Evolutionary conservation across 2,113 vertebrate genomes (phyloP).

Genomic region (Grammomys surdaster): DNA sequence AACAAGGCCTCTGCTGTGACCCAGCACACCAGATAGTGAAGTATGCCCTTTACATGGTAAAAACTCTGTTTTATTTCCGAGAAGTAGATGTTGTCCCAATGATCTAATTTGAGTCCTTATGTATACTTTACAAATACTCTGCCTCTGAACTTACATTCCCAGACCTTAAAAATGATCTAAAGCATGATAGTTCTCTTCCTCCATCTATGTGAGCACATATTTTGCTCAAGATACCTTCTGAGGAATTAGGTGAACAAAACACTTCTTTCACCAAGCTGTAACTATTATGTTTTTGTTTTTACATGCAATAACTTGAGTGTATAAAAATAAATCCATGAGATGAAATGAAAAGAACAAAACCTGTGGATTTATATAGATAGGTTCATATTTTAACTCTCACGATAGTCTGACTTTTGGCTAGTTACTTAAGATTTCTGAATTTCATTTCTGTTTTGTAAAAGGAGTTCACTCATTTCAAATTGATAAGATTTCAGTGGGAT

Average conservation of each 20-base stretch:
- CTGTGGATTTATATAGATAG: background rate
- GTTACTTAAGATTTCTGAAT: constrained; percentile 45
- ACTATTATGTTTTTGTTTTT: constrained; percentile 24
- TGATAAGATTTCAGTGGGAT: background rate
- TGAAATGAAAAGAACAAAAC: background rate
- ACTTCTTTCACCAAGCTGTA: background rate
- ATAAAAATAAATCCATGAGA: background rate
- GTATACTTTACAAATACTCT: background rate
- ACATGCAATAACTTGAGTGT: background rate
- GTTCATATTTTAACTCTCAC: constrained; percentile 21
- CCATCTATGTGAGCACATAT: background rate
- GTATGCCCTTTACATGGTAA: background rate
- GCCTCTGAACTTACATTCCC: background rate
- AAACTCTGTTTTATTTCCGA: too few relatives aligned
- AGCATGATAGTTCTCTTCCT: background rate
- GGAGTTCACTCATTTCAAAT: background rate
- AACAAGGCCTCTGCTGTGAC: background rate
- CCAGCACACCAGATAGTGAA: background rate
- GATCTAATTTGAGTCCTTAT: background rate
- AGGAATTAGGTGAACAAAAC: background rate
- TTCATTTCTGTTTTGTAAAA: constrained; percentile 19
- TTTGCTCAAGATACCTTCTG: background rate
- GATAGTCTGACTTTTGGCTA: constrained; percentile 22
- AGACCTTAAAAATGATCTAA: background rate
- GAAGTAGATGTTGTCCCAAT: background rate